Evolutionary conservation across 2,113 vertebrate species (phyloP).

Genomic region (Sylvietta virens): DNA sequence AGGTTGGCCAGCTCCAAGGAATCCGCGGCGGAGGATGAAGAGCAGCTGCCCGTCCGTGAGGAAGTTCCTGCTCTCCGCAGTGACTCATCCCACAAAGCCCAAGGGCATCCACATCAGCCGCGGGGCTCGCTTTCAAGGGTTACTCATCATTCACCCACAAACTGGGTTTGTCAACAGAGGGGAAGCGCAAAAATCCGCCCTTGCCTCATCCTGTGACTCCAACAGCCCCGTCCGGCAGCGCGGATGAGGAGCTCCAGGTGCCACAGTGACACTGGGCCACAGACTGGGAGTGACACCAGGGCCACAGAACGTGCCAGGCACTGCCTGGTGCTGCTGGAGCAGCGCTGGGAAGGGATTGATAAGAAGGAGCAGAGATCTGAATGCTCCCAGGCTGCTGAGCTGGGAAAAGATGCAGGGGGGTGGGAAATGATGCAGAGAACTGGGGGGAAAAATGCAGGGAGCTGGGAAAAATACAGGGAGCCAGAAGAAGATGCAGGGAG

Average conservation of each 20-base stretch:
- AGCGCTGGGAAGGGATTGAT: accelerated
- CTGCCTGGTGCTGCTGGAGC: background rate
- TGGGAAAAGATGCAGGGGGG: background rate
- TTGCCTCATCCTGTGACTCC: background rate
- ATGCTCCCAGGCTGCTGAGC: background rate
- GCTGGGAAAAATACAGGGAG: background rate
- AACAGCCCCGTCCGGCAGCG: background rate
- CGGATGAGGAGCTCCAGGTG: background rate
- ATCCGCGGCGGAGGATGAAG: background rate
- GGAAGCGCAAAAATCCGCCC: background rate
- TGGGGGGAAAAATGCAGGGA: background rate
- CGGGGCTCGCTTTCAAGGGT: background rate
- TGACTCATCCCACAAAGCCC: background rate
- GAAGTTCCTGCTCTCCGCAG: background rate
- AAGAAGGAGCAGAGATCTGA: background rate
- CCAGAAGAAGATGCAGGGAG: background rate
- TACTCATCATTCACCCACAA: background rate
- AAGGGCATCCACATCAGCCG: background rate
- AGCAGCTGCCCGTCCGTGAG: background rate
- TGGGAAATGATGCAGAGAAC: background rate
- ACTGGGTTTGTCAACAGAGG: background rate
- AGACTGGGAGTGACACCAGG: background rate
- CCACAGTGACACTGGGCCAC: background rate
- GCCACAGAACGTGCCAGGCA: background rate
- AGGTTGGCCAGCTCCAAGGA: background rate